phyloP scores from a whole-genome alignment of 1,140 invertebrate genomes.

The Heliconius melpomene region DNA sequence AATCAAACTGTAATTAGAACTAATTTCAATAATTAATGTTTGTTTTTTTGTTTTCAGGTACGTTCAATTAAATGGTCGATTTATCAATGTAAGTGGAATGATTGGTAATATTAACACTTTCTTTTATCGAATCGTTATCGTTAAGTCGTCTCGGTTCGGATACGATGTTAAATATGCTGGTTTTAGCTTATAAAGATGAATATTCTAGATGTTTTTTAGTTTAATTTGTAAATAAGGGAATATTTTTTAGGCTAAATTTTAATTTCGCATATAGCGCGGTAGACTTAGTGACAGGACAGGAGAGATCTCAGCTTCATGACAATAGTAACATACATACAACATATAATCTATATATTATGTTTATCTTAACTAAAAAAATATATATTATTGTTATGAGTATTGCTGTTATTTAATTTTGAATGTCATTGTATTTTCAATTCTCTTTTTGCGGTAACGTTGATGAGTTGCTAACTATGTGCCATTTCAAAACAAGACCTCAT shows the following conservation, averaged over 20 bases:
- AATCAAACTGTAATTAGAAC: conserved; percentile 42
- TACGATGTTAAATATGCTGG: background rate
- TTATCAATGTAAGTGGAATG: conserved; percentile 26
- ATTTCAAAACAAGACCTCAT: conserved; percentile 10
- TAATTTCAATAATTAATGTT: conserved; percentile 46
- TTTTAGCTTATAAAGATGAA: background rate
- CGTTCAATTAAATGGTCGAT: conserved; percentile 37
- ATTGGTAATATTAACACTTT: conserved; percentile 18
- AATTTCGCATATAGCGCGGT: no score
- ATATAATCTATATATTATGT: no score
- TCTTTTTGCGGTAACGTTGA: background rate
- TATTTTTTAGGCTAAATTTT: background rate
- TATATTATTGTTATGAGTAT: no score
- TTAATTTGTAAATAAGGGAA: background rate
- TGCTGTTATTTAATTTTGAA: background rate
- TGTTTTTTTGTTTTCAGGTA: conserved; percentile 63
- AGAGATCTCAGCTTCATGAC: no score
- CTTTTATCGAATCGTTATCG: conserved; percentile 12
- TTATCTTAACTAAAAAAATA: no score
- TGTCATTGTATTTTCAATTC: background rate
- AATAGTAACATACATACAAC: no score
- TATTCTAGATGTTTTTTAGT: no score
- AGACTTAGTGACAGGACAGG: no score
- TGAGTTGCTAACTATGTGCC: background rate
- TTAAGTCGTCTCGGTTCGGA: background rate